These are phyloP conservation scores for Loxodonta africana DNA, from an alignment of 2,113 vertebrate species.

Conservation along the genomic window DNA sequence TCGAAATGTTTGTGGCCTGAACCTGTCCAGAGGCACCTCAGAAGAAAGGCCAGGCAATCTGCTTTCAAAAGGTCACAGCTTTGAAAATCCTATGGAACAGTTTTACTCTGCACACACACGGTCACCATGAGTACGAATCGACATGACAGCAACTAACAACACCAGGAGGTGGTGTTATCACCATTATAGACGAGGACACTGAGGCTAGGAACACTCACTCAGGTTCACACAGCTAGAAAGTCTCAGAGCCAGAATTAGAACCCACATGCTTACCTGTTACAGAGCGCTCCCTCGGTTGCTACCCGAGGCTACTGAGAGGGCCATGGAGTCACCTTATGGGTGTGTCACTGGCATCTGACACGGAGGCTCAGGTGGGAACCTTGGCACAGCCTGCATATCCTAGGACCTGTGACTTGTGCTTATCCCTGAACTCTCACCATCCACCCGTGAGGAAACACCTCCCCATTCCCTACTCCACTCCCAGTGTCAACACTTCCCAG, in stretches of 20 bases:
- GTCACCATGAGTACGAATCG: too few relatives aligned
- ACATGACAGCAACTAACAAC: too few relatives aligned
- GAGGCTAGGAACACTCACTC: not conserved
- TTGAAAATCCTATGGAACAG: too few relatives aligned
- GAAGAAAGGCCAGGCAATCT: too few relatives aligned
- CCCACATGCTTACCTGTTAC: accelerated
- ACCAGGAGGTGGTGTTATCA: not conserved
- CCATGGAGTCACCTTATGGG: not conserved
- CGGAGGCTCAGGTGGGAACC: not conserved
- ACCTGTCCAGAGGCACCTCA: too few relatives aligned
- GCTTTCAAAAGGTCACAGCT: too few relatives aligned
- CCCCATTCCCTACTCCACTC: not conserved
- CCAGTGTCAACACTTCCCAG: not conserved
- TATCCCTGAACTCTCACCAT: not conserved
- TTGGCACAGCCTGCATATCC: accelerated
- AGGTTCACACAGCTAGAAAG: not conserved
- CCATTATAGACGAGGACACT: not conserved
- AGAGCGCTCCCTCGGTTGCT: accelerated
- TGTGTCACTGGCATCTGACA: not conserved
- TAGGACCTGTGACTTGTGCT: not conserved
- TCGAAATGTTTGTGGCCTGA: too few relatives aligned
- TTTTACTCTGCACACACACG: too few relatives aligned
- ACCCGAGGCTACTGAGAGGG: not conserved
- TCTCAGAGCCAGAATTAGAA: accelerated
- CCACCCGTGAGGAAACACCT: too few relatives aligned